Base-by-base conservation (phyloP, 2,888 invertebrate genomes). In the Tetropium fuscum region DNA sequence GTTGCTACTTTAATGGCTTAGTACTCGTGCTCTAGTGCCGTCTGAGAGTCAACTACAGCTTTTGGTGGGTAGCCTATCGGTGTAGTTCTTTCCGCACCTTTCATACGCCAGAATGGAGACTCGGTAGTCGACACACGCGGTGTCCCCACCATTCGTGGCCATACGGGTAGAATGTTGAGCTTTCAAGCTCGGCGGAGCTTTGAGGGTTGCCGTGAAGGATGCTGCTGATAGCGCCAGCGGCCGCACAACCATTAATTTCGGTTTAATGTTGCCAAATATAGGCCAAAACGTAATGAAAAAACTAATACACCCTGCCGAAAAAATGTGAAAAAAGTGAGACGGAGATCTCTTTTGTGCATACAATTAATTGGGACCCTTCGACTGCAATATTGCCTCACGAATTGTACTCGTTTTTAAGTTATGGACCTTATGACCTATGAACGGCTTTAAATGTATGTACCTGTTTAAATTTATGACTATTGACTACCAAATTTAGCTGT, bases 21-120 rank as follows among this genome's bases (percentile, higher is more conserved):
- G n/a, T n/a, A 38, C 16, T 51, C 51, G 51, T 27, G 27, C 40
- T 27, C 27, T 27, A 38, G 27, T 40, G 51, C 51, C 6, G 51
- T 40, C 51, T 51, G 38, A 27, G 47, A 7, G 34, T 7, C 19
- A 32, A 47, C 38, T 36, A 8, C 15, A 16, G 18, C n/a, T 11
- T 18, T 40, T 43, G 43, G 13, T 22, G 48, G 48, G 16, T 51
- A 15, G 20, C 13, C 20, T 1, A 15, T 20, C 48, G 34, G 36
- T 13, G 13, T 22, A 20, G 15, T 22, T 22, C 8, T n/a, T 27
- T 20, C 22, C 48, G 36, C 48, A 20, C 25, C 25, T 48, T 15
- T 13, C 13, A n/a, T 19, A n/a, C n/a, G 48, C 19, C n/a, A 36
- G 10, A 20, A 15, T 34, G 36, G 34, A 34, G 36, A 48, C 44